A percentile compares a stretch with the other conserved stretches of the same genome.
These are phyloP conservation scores for Scrobipalpa costella DNA, from an alignment of 2,888 invertebrate species.

Conservation along the genomic window DNA sequence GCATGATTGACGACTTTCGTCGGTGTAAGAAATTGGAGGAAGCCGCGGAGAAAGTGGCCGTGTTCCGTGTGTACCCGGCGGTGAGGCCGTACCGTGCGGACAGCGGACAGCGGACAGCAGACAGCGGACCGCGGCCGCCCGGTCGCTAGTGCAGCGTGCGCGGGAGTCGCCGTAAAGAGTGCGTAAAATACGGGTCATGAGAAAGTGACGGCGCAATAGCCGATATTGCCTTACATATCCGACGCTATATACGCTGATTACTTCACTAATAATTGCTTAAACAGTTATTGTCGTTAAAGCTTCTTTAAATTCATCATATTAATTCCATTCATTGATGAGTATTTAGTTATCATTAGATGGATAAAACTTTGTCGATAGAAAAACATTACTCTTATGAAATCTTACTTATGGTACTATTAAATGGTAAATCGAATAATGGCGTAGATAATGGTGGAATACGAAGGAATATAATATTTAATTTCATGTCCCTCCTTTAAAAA, in stretches of 20 bases:
- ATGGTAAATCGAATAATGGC: too few species aligned
- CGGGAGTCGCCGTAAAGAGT: slow-evolving; percentile 5
- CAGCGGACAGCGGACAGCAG: background rate
- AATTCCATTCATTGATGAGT: too few species aligned
- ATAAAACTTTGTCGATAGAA: too few species aligned
- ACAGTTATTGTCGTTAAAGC: too few species aligned
- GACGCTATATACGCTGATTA: too few species aligned
- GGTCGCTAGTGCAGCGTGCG: background rate
- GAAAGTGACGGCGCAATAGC: slow-evolving; percentile 15
- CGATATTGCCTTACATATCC: background rate
- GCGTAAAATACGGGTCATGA: slow-evolving; percentile 22
- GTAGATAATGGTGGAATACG: too few species aligned
- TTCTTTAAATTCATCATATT: too few species aligned
- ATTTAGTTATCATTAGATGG: too few species aligned
- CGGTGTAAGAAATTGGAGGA: background rate
- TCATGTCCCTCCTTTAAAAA: too few species aligned
- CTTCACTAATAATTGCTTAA: background rate
- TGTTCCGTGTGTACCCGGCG: background rate
- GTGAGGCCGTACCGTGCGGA: background rate
- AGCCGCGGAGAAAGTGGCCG: slow-evolving; percentile 10
- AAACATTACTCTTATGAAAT: too few species aligned
- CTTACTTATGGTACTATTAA: too few species aligned
- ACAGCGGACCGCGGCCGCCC: background rate
- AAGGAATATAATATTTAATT: too few species aligned
- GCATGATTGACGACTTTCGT: background rate